These are phyloP conservation scores for Anthopleura xanthogrammica DNA, from an alignment of 92 coral and sea anemone genomes.

Conservation along the genomic window DNA sequence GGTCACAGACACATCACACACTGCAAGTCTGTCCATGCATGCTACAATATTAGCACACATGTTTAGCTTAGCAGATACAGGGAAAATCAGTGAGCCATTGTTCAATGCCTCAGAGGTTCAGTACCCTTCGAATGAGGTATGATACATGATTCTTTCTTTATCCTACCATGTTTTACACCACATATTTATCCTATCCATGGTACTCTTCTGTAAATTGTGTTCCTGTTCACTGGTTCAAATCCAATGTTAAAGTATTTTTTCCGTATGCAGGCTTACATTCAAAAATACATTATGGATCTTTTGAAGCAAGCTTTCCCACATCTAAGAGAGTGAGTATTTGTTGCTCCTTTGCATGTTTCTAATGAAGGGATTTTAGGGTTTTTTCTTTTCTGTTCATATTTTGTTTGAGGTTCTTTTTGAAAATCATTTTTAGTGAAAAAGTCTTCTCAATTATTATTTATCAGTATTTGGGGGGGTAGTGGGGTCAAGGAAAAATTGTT, in stretches of 20 bases:
- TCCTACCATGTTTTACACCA: background rate
- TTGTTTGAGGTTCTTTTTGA: no score
- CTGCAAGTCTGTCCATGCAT: conserved; percentile 85
- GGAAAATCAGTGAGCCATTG: conserved; percentile 75
- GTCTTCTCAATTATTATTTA: background rate
- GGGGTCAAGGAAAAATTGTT: no score
- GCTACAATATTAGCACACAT: conserved; percentile 97
- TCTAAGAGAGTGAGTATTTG: conserved; percentile 81
- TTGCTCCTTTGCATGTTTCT: no score
- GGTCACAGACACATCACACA: conserved; percentile 74
- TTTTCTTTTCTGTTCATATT: no score
- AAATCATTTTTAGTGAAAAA: no score
- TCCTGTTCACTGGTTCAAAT: no score
- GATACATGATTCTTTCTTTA: background rate
- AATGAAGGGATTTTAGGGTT: background rate
- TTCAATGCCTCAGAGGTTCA: conserved; percentile 59
- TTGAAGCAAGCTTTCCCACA: conserved; percentile 96
- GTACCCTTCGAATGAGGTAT: conserved; percentile 79
- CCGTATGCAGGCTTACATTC: conserved; percentile 72
- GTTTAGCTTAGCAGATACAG: conserved; percentile 91
- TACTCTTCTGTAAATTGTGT: no score
- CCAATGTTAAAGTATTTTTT: background rate
- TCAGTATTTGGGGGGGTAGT: background rate
- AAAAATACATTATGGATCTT: conserved; percentile 77
- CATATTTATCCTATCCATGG: background rate